Percentiles rank a stretch among this genome's conserved stretches.
phyloP scores from a whole-genome alignment of 2,888 invertebrate genomes.

The Arge pagana region DNA sequence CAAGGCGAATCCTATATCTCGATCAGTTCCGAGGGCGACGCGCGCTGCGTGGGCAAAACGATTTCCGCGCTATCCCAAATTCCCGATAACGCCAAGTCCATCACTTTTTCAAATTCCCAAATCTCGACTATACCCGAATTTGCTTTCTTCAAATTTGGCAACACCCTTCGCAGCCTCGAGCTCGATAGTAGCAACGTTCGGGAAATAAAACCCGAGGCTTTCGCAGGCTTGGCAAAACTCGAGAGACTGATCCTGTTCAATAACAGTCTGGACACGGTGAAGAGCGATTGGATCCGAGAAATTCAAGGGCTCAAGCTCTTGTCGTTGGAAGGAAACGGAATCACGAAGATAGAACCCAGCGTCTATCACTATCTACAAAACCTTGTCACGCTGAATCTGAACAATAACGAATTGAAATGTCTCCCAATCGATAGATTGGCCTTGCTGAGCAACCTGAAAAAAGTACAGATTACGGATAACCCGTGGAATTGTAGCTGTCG shows the following conservation, averaged over 20 bases:
- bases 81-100: constrained; percentile 41
- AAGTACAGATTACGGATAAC: constrained; percentile 36
- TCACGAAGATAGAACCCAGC: constrained; percentile 34
- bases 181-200: constrained; percentile 36
- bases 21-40: background rate
- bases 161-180: constrained; percentile 41
- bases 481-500: constrained; percentile 42
- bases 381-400: constrained; percentile 36
- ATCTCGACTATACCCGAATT: constrained; percentile 37
- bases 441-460: constrained; percentile 32
- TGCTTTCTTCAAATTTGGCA: constrained; percentile 45
- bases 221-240: constrained; percentile 44
- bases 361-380: constrained; percentile 34
- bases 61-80: constrained; percentile 33
- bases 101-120: constrained; percentile 36
- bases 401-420: constrained; percentile 38
- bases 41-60: background rate
- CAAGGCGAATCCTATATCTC: background rate
- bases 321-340: constrained; percentile 34
- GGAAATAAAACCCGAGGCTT: constrained; percentile 39
- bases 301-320: constrained; percentile 38
- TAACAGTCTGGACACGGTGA: constrained; percentile 33
- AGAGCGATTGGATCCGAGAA: constrained; percentile 41
- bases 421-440: constrained; percentile 32
- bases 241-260: constrained; percentile 38